Percentiles rank a stretch among this genome's conserved stretches.
Conservation (phyloP, 2,113 vertebrate genomes). For the Mormyrus lacerda region DNA sequence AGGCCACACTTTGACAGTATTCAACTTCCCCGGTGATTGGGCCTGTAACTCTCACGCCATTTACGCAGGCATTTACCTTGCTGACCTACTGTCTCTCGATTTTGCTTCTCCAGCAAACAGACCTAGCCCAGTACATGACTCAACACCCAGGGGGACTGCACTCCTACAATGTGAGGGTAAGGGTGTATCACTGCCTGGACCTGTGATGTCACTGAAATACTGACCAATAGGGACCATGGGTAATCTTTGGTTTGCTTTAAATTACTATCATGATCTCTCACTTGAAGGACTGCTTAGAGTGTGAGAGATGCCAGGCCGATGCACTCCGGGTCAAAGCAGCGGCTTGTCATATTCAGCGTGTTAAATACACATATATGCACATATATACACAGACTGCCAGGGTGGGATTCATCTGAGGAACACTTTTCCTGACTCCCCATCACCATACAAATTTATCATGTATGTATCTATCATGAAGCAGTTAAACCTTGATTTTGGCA, state of each 20-base stretch:
- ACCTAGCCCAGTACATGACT: slow-evolving; percentile 77
- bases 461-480: not conserved
- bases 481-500: not conserved
- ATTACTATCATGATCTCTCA: not conserved
- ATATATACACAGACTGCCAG: not conserved
- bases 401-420: not conserved
- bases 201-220: not conserved
- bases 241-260: not conserved
- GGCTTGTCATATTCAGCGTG: not conserved
- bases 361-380: not conserved
- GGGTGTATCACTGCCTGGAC: not conserved
- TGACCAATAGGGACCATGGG: not conserved
- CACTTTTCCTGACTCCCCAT: not conserved
- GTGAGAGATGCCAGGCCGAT: not conserved
- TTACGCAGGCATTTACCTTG: not conserved
- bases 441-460: not conserved
- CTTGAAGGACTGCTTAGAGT: not conserved
- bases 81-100: slow-evolving; percentile 13
- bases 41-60: not conserved
- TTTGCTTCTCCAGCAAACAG: slow-evolving; percentile 66
- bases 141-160: slow-evolving; percentile 80
- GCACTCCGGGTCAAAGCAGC: not conserved
- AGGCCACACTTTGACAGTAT: not conserved
- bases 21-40: not conserved
- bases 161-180: slow-evolving; percentile 70